phyloP scores from a whole-genome alignment of 2,113 vertebrate species.

The Vireo altiloquus region DNA sequence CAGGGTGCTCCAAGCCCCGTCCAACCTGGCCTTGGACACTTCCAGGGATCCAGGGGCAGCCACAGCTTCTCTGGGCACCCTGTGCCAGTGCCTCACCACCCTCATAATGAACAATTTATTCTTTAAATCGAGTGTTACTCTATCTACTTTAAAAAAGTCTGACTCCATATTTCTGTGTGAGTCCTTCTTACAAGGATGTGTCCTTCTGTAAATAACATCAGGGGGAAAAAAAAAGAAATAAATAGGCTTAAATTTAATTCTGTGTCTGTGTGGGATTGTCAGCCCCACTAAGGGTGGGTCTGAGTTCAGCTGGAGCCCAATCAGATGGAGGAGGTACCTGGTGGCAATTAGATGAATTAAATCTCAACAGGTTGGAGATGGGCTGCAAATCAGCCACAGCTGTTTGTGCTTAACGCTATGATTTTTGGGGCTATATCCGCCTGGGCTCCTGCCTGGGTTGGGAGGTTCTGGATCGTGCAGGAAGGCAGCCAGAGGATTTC shows the following conservation, averaged over 20 bases:
- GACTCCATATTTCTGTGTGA: not conserved
- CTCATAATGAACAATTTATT: not conserved
- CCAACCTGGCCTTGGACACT: rapidly evolving
- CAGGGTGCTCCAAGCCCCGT: rapidly evolving
- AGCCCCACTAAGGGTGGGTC: not conserved
- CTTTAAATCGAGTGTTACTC: not conserved
- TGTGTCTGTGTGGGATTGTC: not conserved
- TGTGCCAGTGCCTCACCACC: rapidly evolving
- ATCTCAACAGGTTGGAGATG: not conserved
- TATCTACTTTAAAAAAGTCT: not conserved
- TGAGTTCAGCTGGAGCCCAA: not conserved
- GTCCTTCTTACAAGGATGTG: not conserved
- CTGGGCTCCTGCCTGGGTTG: rapidly evolving
- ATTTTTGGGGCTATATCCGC: not conserved
- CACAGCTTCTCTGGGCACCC: not conserved
- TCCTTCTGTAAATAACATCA: not conserved
- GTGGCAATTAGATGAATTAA: not conserved
- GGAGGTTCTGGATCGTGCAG: rapidly evolving
- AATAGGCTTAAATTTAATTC: not conserved
- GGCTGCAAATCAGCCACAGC: not conserved
- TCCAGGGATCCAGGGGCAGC: not conserved
- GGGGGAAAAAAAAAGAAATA: not conserved
- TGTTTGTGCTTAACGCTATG: not conserved
- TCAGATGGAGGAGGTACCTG: not conserved
- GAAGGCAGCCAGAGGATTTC: rapidly evolving